A percentile compares a stretch with the other conserved stretches of the same genome.
These are phyloP conservation scores for Sebastes nivosus DNA, from an alignment of 2,797 vertebrate species.

Conservation along the genomic window DNA sequence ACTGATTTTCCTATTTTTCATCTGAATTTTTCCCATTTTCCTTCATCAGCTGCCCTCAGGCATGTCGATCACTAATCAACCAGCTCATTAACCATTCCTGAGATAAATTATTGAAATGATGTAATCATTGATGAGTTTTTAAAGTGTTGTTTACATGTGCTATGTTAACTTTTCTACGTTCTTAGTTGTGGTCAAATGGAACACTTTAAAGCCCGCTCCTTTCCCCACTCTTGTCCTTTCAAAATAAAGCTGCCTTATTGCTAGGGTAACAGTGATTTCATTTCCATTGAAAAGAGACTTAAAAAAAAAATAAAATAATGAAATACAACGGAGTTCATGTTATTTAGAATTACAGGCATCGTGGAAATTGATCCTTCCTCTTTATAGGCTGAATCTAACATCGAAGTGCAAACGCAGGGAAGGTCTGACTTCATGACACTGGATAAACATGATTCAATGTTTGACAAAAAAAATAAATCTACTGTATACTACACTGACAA, in stretches of 20 bases:
- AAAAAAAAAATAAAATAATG: constrained; percentile 15
- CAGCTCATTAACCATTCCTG: constrained; percentile 37
- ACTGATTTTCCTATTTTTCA: background rate
- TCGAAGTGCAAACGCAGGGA: constrained; percentile 3
- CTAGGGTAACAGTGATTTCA: constrained; percentile 38
- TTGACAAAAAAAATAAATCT: background rate
- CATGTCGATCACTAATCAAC: background rate
- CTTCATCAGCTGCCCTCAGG: constrained; percentile 3
- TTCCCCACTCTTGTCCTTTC: constrained; percentile 10
- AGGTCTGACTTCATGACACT: background rate
- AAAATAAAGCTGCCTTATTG: constrained; percentile 70
- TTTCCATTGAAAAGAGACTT: constrained; percentile 7
- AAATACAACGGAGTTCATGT: background rate
- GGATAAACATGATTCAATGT: background rate
- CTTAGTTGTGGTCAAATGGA: background rate
- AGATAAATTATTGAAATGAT: constrained; percentile 34
- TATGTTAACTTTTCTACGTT: background rate
- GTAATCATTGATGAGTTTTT: background rate
- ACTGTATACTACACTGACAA: background rate
- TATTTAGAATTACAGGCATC: constrained; percentile 5
- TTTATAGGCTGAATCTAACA: background rate
- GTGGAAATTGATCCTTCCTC: background rate
- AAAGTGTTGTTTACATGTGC: background rate
- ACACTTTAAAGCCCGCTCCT: background rate
- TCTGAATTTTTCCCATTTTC: background rate